phyloP scores from a whole-genome alignment of 2,888 invertebrate genomes.

The Napeogenes sylphis region DNA sequence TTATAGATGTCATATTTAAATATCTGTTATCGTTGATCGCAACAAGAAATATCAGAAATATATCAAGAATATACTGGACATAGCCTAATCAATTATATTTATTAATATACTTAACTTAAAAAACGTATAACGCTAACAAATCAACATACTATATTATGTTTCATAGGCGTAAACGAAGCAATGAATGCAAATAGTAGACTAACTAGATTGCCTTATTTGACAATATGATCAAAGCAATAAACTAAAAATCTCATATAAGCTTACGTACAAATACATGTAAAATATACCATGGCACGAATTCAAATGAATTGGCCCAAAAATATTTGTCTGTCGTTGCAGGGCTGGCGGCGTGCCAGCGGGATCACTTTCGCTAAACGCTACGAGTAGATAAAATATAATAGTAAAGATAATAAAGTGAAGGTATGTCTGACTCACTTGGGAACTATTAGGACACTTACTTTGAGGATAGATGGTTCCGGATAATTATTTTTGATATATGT shows the following conservation, averaged over 20 bases:
- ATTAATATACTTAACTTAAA: too few relatives aligned
- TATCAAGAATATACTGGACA: too few relatives aligned
- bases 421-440: slow-evolving; percentile 13
- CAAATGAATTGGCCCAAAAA: slow-evolving; percentile 69
- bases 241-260: slow-evolving; percentile 56
- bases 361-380: slow-evolving; percentile 67
- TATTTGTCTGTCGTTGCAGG: slow-evolving; percentile 65
- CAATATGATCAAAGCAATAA: slow-evolving; percentile 39
- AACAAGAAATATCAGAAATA: too few relatives aligned
- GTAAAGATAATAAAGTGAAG: slow-evolving; percentile 18
- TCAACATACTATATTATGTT: too few relatives aligned
- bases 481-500: too few relatives aligned
- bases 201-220: neutral
- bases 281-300: slow-evolving; percentile 58
- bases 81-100: too few relatives aligned
- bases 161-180: too few relatives aligned
- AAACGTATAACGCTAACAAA: too few relatives aligned
- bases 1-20: too few relatives aligned
- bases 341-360: slow-evolving; percentile 66
- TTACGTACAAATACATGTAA: slow-evolving; percentile 58
- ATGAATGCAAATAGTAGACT: neutral
- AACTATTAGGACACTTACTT: slow-evolving; percentile 6
- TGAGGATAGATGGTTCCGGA: neutral
- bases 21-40: too few relatives aligned
- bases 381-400: slow-evolving; percentile 54